Evolutionary conservation across 2,797 vertebrate genomes (phyloP), one percentile per base, ranked within the genome.

Genomic region (Gallinago nigripennis): DNA sequence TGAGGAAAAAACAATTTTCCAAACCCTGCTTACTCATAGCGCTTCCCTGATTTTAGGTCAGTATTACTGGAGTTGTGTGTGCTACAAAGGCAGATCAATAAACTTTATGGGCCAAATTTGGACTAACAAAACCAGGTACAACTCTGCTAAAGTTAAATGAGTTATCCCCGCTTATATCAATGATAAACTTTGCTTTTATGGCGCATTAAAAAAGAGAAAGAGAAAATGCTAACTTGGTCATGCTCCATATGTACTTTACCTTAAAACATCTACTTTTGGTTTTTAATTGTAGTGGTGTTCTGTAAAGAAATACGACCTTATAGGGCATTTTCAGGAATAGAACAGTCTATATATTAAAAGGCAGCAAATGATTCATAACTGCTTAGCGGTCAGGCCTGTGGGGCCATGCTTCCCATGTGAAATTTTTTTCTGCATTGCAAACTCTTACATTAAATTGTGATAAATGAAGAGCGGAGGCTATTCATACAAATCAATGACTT

Each of bases 401-500:
- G 97, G 98, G 97, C 98, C 97, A 88, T 53, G 97, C 97, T 98
- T 98, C 98, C 98, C 98, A 97, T 97, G 98, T 98, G 97, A 97
- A 96, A 97, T 96, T 98, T 98, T 98, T 98, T 98, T 98, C 98
- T 99, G 99, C 99, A 99, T 99, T 99, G 98, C 99, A 99, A 99
- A 99, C 98, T 99, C 99, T 98, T 98, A 98, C 99, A 99, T 99
- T 99, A 99, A 99, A 99, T 99, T 99, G 99, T 99, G 99, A 99
- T 99, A 99, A 99, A 99, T 99, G 99, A 99, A 99, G 99, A 99
- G 98, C 98, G 99, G 99, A 99, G 99, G 99, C 98, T 98, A 99
- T 99, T 99, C 99, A 99, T 99, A 99, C 99, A 99, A 99, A 99
- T 99, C 99, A 99, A 99, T 99, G 99, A 99, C 99, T 99, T 99